These are phyloP conservation scores for Prosopocoilus inquinatus DNA, from an alignment of 2,888 invertebrate species.

Conservation along the genomic window DNA sequence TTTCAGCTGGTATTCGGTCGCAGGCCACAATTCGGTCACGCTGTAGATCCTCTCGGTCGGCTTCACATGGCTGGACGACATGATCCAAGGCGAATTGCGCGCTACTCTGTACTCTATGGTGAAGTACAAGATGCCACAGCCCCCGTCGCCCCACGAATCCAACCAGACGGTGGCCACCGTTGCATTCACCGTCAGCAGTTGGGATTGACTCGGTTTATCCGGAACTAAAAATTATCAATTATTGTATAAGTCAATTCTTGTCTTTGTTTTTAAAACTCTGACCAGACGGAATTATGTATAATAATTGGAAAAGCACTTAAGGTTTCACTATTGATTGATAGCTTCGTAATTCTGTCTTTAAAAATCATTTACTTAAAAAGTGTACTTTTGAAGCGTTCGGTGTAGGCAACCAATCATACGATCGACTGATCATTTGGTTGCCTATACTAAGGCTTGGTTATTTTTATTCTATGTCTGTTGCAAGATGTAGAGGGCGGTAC, in stretches of 20 bases:
- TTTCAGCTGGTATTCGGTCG: constrained; percentile 70
- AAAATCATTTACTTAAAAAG: no score
- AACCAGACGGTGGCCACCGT: constrained; percentile 85
- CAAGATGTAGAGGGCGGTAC: neutral
- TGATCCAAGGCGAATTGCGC: constrained; percentile 69
- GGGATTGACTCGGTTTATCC: constrained; percentile 75
- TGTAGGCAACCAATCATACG: no score
- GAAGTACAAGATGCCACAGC: constrained; percentile 83
- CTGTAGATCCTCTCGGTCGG: constrained; percentile 80
- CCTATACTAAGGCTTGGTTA: no score
- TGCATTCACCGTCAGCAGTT: constrained; percentile 80
- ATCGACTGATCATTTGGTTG: no score
- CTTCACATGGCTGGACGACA: constrained; percentile 79
- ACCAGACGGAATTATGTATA: neutral
- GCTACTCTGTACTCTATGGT: constrained; percentile 75
- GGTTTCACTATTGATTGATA: no score
- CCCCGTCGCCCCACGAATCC: constrained; percentile 86
- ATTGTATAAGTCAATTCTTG: no score
- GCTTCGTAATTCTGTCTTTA: neutral
- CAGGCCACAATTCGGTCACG: constrained; percentile 73
- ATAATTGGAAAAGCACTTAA: no score
- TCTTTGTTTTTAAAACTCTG: neutral
- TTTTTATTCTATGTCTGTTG: neutral
- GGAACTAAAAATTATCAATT: constrained; percentile 61
- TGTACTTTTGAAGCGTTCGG: no score